phyloP scores from a whole-genome alignment of 2,888 invertebrate species.

The Epiblema foenella region DNA sequence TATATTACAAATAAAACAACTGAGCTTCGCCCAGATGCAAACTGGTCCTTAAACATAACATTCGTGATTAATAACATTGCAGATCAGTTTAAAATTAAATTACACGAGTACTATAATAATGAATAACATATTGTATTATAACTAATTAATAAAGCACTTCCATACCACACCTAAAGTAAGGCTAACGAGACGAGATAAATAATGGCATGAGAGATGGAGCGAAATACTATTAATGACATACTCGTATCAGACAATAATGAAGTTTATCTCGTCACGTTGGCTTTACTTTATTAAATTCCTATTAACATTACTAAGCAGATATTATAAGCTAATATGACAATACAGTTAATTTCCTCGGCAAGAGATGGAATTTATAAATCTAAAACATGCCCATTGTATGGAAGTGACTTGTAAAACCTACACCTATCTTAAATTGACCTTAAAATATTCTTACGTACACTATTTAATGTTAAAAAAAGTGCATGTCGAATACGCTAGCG shows the following conservation, averaged over 20 bases:
- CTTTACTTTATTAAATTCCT: too few species aligned
- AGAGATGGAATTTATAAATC: not conserved
- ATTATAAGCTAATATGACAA: not conserved
- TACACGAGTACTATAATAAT: too few species aligned
- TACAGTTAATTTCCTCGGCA: not conserved
- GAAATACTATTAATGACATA: too few species aligned
- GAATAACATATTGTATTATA: constrained; percentile 6
- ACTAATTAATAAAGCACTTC: constrained; percentile 35
- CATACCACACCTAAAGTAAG: constrained; percentile 13
- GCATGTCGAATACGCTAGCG: not conserved
- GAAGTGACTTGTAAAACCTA: constrained; percentile 24
- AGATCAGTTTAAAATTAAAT: constrained; percentile 37
- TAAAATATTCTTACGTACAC: constrained; percentile 12
- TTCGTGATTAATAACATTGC: constrained; percentile 33
- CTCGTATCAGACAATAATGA: too few species aligned
- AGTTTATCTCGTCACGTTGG: too few species aligned
- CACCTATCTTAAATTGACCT: constrained; percentile 33
- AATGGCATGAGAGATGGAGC: too few species aligned
- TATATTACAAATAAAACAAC: not conserved
- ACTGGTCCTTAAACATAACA: constrained; percentile 28
- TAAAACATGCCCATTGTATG: constrained; percentile 21
- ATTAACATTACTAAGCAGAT: constrained; percentile 1
- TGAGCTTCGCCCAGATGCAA: constrained; percentile 15
- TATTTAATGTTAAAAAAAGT: constrained; percentile 9
- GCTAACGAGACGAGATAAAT: too few species aligned